These are phyloP conservation scores for Aleiodes alternator DNA, from an alignment of 2,888 invertebrate species.

Conservation along the genomic window DNA sequence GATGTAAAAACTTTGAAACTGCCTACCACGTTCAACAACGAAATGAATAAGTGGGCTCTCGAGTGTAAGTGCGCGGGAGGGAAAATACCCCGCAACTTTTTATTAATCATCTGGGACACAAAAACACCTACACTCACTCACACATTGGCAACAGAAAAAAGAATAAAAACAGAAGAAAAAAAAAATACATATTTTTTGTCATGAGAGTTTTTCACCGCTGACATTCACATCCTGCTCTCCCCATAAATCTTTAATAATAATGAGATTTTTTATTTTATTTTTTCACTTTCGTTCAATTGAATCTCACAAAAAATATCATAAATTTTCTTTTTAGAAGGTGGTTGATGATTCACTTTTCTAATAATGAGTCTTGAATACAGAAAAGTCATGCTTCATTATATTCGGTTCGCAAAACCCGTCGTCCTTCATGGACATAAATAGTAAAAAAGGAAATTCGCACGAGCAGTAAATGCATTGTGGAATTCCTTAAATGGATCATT, in stretches of 20 bases:
- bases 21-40: constrained; percentile 82
- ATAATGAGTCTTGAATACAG: too few relatives aligned
- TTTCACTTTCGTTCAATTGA: neutral
- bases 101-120: constrained; percentile 40
- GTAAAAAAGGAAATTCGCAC: too few relatives aligned
- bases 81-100: constrained; percentile 36
- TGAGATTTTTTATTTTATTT: constrained; percentile 8
- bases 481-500: neutral
- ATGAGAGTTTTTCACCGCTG: constrained; percentile 31
- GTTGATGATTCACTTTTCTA: too few relatives aligned
- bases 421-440: too few relatives aligned
- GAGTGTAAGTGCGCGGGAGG: constrained; percentile 82
- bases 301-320: neutral
- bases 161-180: neutral
- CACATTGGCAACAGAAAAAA: constrained; percentile 22
- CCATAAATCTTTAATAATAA: constrained; percentile 22
- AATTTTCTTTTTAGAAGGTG: neutral
- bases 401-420: too few relatives aligned
- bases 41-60: constrained; percentile 88
- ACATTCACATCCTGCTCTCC: constrained; percentile 18
- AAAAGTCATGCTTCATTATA: too few relatives aligned
- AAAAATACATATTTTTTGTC: constrained; percentile 30
- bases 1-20: constrained; percentile 78
- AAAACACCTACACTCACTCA: constrained; percentile 19
- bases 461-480: too few relatives aligned